Conservation (phyloP, 1,140 invertebrate species). For the Penaeus japonicus region DNA sequence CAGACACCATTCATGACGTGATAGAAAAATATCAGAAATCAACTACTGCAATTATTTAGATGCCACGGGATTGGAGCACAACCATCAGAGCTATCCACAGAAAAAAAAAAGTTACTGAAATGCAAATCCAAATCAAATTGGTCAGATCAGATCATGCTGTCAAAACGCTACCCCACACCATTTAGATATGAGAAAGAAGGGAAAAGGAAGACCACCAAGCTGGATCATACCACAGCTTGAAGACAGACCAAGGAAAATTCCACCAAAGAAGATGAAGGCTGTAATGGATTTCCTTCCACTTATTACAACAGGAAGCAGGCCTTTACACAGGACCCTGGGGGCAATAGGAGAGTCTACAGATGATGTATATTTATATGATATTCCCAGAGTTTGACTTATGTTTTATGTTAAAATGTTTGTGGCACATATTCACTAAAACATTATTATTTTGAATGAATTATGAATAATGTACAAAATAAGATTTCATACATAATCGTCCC, state of each 20-base stretch:
- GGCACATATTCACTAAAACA: too few species aligned
- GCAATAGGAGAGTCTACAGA: conserved; percentile 19
- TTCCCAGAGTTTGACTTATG: conserved; percentile 1
- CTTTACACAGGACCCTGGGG: conserved; percentile 24
- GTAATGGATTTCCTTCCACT: conserved; percentile 33
- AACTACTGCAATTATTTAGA: conserved; percentile 15
- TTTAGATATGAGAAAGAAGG: conserved; percentile 21
- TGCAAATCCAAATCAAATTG: conserved; percentile 35
- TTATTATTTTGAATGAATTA: too few species aligned
- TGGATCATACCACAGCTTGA: conserved; percentile 39
- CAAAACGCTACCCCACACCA: conserved; percentile 3
- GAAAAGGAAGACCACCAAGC: conserved; percentile 31
- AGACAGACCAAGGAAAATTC: conserved; percentile 31
- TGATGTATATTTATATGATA: conserved; percentile 33
- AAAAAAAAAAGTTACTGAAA: conserved; percentile 40
- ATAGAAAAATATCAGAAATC: conserved; percentile 33
- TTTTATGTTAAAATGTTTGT: too few species aligned
- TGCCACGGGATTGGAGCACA: conserved; percentile 33
- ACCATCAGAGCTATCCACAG: conserved; percentile 34
- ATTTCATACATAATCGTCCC: too few species aligned
- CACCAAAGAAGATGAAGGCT: conserved; percentile 30
- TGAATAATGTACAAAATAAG: too few species aligned
- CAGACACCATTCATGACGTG: conserved; percentile 11
- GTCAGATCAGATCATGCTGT: conserved; percentile 24
- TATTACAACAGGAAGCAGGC: conserved; percentile 30